Evolutionary conservation across 2,888 invertebrate species (phyloP), one percentile per base, ranked within the genome.

Genomic region (Ennomos quercinarius): DNA sequence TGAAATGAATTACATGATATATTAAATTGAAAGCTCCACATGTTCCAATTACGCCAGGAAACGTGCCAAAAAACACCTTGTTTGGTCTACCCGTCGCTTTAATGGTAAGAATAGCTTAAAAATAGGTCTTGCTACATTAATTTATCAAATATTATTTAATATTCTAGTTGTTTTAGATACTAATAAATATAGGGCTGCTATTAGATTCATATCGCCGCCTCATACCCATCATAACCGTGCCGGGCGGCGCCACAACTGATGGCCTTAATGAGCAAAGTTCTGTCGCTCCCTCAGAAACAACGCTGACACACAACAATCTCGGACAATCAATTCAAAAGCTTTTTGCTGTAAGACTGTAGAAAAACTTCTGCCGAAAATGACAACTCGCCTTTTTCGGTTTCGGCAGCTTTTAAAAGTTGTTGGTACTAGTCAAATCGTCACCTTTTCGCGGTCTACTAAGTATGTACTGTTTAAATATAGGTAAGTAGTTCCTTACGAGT

Each of bases 251-350:
- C 81, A 76, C 79, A 84, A 84, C 86, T 84, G 86, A 88, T 86
- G 83, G 85, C 72, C 78, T 82, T 90, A 90, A 90, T 89, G 89
- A 89, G 89, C 85, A 89, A 90, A 90, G 88, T 90, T 89, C 81
- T 80, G 83, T 85, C 80, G 81, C 84, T 81, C 84, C 78, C 78
- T 80, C 76, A 77, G 82, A 83, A 86, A 89, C 88, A 90, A 87
- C 85, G 84, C 78, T 81, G 76, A 82, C 85, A 81, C 79, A 81
- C 78, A 81, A 85, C 85, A 86, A 87, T 86, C 86, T 85, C 81
- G 86, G 85, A 87, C 87, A 87, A 88, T 89, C 87, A 86, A 87
- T 89, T 87, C 84, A 83, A 85, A 87, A 86, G 85, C 85, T 87
- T 87, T 86, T 85, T 83, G 77, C 80, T 81, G 73, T 71, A 67